These are phyloP conservation scores for Frankliniella intonsa DNA, from an alignment of 2,888 invertebrate genomes.

Conservation along the genomic window DNA sequence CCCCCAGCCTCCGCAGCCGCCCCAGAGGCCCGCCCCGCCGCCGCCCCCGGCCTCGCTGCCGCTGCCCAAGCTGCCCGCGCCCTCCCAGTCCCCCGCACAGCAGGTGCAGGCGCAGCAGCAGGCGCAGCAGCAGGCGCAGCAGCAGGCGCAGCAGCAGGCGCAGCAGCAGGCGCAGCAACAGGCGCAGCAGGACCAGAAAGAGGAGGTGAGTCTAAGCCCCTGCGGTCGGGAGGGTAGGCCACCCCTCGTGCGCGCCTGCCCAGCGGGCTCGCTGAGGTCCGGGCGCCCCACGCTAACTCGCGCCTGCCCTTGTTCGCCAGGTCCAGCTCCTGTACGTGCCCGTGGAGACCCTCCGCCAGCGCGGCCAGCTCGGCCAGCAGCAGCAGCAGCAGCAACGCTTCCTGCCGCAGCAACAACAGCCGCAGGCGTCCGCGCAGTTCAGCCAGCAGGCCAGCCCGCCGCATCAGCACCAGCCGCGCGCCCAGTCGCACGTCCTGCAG, in stretches of 20 bases:
- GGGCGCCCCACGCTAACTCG: not conserved
- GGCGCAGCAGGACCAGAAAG: not conserved
- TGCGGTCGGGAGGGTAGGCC: not conserved
- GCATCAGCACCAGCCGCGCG: slow-evolving; percentile 9
- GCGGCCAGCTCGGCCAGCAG: slow-evolving; percentile 38
- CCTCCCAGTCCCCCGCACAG: too few species aligned
- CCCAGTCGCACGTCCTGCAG: not conserved
- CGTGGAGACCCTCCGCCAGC: slow-evolving; percentile 63
- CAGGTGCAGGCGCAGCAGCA: too few species aligned
- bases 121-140: not conserved
- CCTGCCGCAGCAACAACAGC: slow-evolving; percentile 3
- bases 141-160: not conserved
- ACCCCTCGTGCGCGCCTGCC: not conserved
- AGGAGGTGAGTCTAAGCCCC: not conserved
- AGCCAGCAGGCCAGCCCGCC: not conserved
- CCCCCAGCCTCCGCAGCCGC: slow-evolving; percentile 6
- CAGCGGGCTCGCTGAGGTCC: not conserved
- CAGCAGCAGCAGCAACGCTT: not conserved
- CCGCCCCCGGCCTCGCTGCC: not conserved
- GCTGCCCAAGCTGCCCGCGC: not conserved
- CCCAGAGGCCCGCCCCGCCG: not conserved
- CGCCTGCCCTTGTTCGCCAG: slow-evolving; percentile 41
- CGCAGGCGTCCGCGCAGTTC: slow-evolving; percentile 13
- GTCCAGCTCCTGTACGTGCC: slow-evolving; percentile 79
- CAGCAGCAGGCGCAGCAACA: not conserved